Evolutionary conservation across 2,888 invertebrate species (phyloP).

Genomic region (Cordilura impudica): DNA sequence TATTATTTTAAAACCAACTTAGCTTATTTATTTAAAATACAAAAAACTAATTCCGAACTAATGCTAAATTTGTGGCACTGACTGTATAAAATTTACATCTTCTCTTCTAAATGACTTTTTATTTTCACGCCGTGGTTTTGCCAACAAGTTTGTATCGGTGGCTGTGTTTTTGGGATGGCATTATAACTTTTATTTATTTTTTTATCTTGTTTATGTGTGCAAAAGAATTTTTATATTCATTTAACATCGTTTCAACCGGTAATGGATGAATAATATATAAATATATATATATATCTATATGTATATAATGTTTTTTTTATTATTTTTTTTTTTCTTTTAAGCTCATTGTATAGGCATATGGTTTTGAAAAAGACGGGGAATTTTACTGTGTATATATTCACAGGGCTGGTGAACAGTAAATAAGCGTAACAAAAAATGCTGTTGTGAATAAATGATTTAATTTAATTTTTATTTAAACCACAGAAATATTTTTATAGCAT

Average conservation of each 20-base stretch:
- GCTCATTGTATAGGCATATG: conserved; percentile 41
- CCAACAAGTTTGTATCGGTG: conserved; percentile 10
- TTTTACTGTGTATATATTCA: neutral
- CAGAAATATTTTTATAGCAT: conserved; percentile 29
- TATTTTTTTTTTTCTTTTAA: conserved; percentile 12
- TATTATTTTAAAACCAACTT: too few relatives aligned
- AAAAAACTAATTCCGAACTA: too few relatives aligned
- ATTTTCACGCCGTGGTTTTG: conserved; percentile 35
- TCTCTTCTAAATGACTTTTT: conserved; percentile 30
- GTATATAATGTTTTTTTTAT: conserved; percentile 10
- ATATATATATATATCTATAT: conserved; percentile 8
- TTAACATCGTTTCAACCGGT: conserved; percentile 53
- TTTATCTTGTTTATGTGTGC: conserved; percentile 56
- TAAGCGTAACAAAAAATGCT: conserved; percentile 16
- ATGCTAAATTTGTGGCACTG: neutral
- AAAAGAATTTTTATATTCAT: conserved; percentile 60
- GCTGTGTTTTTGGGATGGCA: neutral
- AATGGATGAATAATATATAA: conserved; percentile 51
- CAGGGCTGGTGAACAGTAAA: neutral
- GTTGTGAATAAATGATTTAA: conserved; percentile 14
- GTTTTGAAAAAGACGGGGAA: conserved; percentile 8
- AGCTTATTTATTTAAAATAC: too few relatives aligned
- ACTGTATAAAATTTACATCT: conserved; percentile 2
- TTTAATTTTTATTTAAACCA: conserved; percentile 10
- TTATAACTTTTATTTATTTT: conserved; percentile 44